phyloP scores from a whole-genome alignment of 64 coral and sea anemone species.

The Montipora foliosa region DNA sequence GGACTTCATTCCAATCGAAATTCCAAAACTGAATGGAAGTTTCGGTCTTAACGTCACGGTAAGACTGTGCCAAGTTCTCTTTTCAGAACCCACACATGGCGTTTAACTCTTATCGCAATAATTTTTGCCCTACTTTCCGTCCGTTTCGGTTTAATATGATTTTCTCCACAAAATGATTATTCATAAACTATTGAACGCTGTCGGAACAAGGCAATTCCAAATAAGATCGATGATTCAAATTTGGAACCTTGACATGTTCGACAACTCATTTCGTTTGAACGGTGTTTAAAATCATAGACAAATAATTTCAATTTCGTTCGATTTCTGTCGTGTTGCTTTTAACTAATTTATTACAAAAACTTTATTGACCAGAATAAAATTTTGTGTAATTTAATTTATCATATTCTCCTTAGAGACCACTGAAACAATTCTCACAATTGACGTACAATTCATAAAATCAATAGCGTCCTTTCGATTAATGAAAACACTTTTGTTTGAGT shows the following conservation, averaged over 20 bases:
- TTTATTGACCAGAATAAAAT: too few relatives aligned
- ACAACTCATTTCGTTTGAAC: too few relatives aligned
- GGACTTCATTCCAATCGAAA: conserved; percentile 95
- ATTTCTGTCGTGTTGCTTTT: not conserved
- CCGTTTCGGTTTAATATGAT: too few relatives aligned
- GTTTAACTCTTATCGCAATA: not conserved
- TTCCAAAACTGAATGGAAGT: conserved; percentile 98
- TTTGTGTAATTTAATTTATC: not conserved
- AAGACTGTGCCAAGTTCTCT: not conserved
- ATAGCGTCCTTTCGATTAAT: too few relatives aligned
- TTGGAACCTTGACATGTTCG: too few relatives aligned
- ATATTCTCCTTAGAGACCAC: not conserved
- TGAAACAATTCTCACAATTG: not conserved
- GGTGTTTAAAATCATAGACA: too few relatives aligned
- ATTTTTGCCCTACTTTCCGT: too few relatives aligned
- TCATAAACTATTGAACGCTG: too few relatives aligned
- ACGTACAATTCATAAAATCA: not conserved
- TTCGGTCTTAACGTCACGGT: conserved; percentile 98
- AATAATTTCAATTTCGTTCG: not conserved
- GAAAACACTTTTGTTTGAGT: too few relatives aligned
- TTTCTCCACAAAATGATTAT: too few relatives aligned
- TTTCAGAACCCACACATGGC: not conserved
- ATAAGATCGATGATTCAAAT: too few relatives aligned
- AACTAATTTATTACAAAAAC: not conserved
- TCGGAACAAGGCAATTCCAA: too few relatives aligned